Evolutionary conservation across 2,888 invertebrate species (phyloP).

Genomic region (Leucophenga maculata): DNA sequence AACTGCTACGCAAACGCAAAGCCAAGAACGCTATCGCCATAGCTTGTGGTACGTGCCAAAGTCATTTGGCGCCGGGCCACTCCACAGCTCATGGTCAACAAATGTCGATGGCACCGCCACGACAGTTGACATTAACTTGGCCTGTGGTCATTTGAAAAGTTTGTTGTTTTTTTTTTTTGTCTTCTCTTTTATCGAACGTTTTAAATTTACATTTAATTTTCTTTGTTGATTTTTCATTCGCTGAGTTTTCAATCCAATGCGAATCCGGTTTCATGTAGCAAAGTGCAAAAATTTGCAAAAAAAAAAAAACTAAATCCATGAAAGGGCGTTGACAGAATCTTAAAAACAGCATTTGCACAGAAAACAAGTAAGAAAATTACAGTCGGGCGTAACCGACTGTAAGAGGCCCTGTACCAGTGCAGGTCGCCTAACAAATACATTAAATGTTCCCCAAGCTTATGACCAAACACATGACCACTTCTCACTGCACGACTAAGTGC

Average conservation of each 20-base stretch:
- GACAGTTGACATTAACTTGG: conserved; percentile 7
- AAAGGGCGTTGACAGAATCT: not conserved
- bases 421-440: no score
- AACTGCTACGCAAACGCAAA: not conserved
- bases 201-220: not conserved
- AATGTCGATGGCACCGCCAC: not conserved
- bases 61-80: conserved; percentile 8
- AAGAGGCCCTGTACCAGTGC: no score
- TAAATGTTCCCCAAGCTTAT: no score
- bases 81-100: not conserved
- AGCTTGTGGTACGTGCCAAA: conserved; percentile 7
- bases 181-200: not conserved
- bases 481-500: no score
- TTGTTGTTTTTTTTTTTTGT: not conserved
- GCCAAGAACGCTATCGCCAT: not conserved
- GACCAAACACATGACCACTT: no score
- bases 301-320: not conserved
- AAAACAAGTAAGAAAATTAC: no score
- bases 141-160: not conserved
- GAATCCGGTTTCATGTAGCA: conserved; percentile 18
- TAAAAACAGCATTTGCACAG: not conserved
- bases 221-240: not conserved
- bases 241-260: not conserved
- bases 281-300: not conserved
- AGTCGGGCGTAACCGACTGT: no score